phyloP scores from a whole-genome alignment of 2,797 vertebrate genomes.

The Australoheros facetus region DNA sequence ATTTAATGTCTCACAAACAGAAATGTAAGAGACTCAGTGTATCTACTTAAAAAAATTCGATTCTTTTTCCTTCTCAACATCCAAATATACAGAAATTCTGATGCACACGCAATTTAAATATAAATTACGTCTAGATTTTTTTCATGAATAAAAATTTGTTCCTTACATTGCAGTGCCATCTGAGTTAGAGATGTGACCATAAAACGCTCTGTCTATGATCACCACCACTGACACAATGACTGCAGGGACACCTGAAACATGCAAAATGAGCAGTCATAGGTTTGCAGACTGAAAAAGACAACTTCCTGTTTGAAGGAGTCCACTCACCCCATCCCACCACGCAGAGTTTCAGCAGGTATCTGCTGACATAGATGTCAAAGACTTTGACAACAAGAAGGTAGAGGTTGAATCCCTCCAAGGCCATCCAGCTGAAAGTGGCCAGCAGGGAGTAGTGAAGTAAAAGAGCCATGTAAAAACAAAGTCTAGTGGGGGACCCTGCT shows the following conservation, averaged over 20 bases:
- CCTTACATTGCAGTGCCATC: slow-evolving; percentile 46
- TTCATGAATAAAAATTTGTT: not conserved
- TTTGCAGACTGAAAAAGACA: not conserved
- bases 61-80: not conserved
- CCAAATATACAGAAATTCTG: not conserved
- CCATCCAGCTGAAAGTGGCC: slow-evolving; percentile 82
- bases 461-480: slow-evolving; percentile 42
- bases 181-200: slow-evolving; percentile 29
- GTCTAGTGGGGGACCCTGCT: not conserved
- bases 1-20: not conserved
- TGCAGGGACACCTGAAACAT: slow-evolving; percentile 75
- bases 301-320: not conserved
- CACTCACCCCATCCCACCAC: slow-evolving; percentile 85
- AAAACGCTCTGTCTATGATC: slow-evolving; percentile 37
- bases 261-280: not conserved
- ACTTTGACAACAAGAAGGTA: slow-evolving; percentile 83
- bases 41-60: not conserved
- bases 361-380: slow-evolving; percentile 83
- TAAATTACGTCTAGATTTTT: not conserved
- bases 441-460: slow-evolving; percentile 79
- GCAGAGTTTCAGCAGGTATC: slow-evolving; percentile 84
- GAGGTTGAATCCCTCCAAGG: slow-evolving; percentile 84
- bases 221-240: slow-evolving; percentile 65
- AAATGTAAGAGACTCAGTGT: not conserved
- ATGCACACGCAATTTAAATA: not conserved